Percentiles rank a stretch among this genome's conserved stretches.
These are phyloP conservation scores for Eleginops maclovinus DNA, from an alignment of 2,113 vertebrate genomes.

Conservation along the genomic window DNA sequence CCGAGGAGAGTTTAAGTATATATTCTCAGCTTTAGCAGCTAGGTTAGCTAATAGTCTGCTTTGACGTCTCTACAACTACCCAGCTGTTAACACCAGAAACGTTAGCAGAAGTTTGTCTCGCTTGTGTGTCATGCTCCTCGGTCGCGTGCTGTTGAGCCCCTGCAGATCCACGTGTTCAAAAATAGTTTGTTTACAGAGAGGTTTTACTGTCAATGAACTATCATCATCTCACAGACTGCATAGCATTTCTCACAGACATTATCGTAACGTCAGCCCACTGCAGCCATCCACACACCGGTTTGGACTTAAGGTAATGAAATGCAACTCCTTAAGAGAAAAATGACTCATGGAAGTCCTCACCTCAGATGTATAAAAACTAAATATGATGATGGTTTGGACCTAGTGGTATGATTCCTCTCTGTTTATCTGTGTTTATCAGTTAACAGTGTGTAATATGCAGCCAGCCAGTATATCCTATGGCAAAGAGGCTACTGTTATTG, in stretches of 20 bases:
- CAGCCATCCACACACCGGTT: constrained; percentile 1
- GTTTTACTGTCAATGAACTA: neutral
- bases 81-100: neutral
- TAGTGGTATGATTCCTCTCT: neutral
- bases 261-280: fast-evolving
- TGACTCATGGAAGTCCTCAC: neutral
- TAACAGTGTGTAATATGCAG: constrained; percentile 38
- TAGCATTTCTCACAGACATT: neutral
- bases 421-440: constrained; percentile 2
- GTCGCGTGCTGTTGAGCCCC: constrained; percentile 25
- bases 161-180: constrained; percentile 14
- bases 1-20: neutral
- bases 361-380: too few relatives aligned
- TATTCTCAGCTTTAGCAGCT: neutral
- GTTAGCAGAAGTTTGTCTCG: constrained; percentile 1
- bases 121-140: constrained; percentile 56
- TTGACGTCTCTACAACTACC: neutral
- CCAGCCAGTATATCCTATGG: constrained; percentile 6
- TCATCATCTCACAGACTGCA: neutral
- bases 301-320: constrained; percentile 42
- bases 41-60: neutral
- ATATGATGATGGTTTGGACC: neutral
- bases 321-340: neutral
- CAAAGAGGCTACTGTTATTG: constrained; percentile 6
- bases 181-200: neutral